phyloP scores from a whole-genome alignment of 2,888 invertebrate genomes.

The Epinotia bilunana region DNA sequence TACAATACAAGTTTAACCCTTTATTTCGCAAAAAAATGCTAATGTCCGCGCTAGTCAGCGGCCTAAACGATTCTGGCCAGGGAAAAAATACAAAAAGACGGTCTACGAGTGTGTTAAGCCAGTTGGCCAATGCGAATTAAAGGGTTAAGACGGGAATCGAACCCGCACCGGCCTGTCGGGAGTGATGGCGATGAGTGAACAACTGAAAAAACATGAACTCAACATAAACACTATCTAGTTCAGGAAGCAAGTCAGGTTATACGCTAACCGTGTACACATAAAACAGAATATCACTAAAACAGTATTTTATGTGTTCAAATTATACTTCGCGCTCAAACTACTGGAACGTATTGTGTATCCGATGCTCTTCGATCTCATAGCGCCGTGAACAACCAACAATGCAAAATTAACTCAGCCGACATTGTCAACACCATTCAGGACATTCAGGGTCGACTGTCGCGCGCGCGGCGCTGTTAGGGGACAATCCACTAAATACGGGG shows the following conservation, averaged over 20 bases:
- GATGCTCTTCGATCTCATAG: conserved; percentile 59
- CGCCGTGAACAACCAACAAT: conserved; percentile 47
- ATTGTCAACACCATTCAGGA: too few species aligned
- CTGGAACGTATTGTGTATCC: conserved; percentile 11
- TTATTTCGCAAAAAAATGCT: too few species aligned
- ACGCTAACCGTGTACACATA: conserved; percentile 7
- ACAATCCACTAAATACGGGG: conserved; percentile 54
- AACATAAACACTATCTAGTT: conserved; percentile 41
- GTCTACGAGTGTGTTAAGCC: too few species aligned
- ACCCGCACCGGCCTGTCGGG: conserved; percentile 24
- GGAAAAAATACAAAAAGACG: too few species aligned
- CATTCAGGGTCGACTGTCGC: conserved; percentile 15
- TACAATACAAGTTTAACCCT: neutral
- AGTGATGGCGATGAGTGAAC: conserved; percentile 57
- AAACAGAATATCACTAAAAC: neutral
- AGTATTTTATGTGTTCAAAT: conserved; percentile 19
- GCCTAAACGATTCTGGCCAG: too few species aligned
- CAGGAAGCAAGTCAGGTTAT: neutral
- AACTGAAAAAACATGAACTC: conserved; percentile 50
- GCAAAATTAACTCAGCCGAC: conserved; percentile 24
- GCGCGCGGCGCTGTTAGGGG: conserved; percentile 39
- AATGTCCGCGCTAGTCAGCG: too few species aligned
- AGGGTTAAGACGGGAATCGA: conserved; percentile 26
- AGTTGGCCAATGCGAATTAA: too few species aligned
- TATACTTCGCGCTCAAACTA: conserved; percentile 3